Evolutionary conservation across 1,140 invertebrate genomes (phyloP), one percentile per base, ranked within the genome.

Genomic region (Zaprionus ghesquierei): DNA sequence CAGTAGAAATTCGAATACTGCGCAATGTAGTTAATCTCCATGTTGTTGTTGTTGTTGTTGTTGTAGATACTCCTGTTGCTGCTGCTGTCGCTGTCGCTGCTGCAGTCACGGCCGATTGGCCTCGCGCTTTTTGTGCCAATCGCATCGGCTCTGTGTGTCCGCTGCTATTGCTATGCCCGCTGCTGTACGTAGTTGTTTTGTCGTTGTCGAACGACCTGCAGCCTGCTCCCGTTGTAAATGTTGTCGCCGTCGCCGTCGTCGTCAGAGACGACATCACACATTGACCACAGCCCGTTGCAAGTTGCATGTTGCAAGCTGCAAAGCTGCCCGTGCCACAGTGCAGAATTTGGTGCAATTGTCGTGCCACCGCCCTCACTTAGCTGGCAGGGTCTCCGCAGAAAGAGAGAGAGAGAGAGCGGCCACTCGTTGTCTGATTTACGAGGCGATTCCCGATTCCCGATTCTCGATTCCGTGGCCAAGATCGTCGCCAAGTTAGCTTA

Each of bases 191-290:
- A 1, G 53, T 65, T 22, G 13, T 41, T 13, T n/a, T 50, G 20
- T 54, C 35, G 62, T 72, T 73, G 54, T 38, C 60, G 69, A 22
- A 41, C 74, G 82, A 89, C 82, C 82, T 87, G 82, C 49, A 68
- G 82, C 46, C 65, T 87, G 82, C 82, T 87, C 84, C 84, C 76
- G 82, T 89, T 87, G 84, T 75, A 74, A 79, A 81, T 81, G 75
- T 86, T 81, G 81, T 86, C 75, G 74, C 60, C 69, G 65, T 81
- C 74, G 70, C 79, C 61, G 69, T 35, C 59, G 35, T 66, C 69
- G 73, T 77, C 70, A 75, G 63, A 87, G 82, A 73, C 81, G 81
- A 85, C 82, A 76, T 81, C 81, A 86, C 84, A 87, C 79, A 82
- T 79, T 87, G 58, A 77, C 69, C 73, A 77, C 64, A 53, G 80